Base-by-base conservation (phyloP, 2,888 invertebrate species). In the Dynastes hyllus region DNA sequence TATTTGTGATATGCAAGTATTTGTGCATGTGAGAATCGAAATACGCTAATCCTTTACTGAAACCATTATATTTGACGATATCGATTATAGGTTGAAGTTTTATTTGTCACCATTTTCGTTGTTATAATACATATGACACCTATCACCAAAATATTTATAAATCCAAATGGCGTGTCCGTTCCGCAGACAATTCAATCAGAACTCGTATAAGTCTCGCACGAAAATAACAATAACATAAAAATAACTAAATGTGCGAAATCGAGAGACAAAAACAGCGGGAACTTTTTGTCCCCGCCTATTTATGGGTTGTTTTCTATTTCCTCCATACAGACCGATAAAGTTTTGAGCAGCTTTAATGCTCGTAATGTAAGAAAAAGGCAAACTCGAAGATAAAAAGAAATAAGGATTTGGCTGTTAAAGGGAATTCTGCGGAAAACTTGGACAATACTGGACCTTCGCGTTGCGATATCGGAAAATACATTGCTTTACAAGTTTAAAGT, bases 401-500 rank as follows among this genome's bases (percentile, higher is more conserved):
- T 70, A 45, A 22, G 70, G 45, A 70, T 51, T 70, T 53, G 32
- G 53, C 32, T 37, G 70, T 70, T 70, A 70, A 53, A 70, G 9
- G 45, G 70, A 53, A n/a, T 29, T 70, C 27, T 53, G 29, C 32
- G 70, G 53, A 70, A 70, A 70, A 70, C 70, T 70, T 70, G 32
- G 53, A n/a, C 53, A 70, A 70, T 70, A 70, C 16, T 32, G 70
- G 53, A 32, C 32, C 9, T 27, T 45, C 32, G 63, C 8, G 11
- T 63, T 63, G 63, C 22, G 22, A 67, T 67, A 67, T 70, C 51
- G n/a, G 55, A 53, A 37, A 70, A 70, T 29, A 67, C 32, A 53
- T 70, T 70, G 29, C 53, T 29, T 32, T 51, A 70, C 70, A 70
- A 70, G 53, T 70, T 70, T 70, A 70, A 70, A 51, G 50, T 70